These are phyloP conservation scores for Spea bombifrons DNA, from an alignment of 2,113 vertebrate species.

Conservation along the genomic window DNA sequence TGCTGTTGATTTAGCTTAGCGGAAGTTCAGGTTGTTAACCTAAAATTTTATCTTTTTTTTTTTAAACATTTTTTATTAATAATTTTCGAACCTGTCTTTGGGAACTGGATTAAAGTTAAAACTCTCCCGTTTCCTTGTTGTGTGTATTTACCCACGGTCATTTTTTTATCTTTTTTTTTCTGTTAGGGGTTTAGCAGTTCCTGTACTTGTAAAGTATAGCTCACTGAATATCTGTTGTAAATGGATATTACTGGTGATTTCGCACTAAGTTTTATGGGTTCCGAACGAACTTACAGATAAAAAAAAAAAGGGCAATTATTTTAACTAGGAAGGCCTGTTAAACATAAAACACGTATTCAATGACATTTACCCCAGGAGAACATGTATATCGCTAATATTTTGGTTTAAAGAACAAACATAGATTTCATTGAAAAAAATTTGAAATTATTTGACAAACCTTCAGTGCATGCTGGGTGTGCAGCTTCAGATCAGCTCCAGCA, in stretches of 20 bases:
- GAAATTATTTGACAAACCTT: conserved; percentile 48
- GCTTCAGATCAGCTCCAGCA: conserved; percentile 23
- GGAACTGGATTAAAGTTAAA: conserved; percentile 97
- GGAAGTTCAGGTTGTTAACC: conserved; percentile 89
- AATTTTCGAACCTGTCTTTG: conserved; percentile 53
- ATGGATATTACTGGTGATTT: conserved; percentile 95
- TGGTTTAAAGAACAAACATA: too few species aligned
- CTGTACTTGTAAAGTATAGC: conserved; percentile 90
- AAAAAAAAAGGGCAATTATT: conserved; percentile 9
- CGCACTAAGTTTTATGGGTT: conserved; percentile 91
- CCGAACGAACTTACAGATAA: conserved; percentile 79
- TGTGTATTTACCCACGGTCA: conserved; percentile 95
- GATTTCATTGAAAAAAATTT: conserved; percentile 6
- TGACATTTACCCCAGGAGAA: conserved; percentile 59
- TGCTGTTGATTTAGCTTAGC: conserved; percentile 93
- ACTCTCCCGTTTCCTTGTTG: conserved; percentile 88
- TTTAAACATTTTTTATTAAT: conserved; percentile 1
- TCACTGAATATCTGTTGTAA: conserved; percentile 93
- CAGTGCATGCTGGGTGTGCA: conserved; percentile 51
- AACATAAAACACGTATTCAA: conserved; percentile 81
- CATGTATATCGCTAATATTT: too few species aligned
- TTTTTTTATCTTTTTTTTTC: conserved; percentile 70
- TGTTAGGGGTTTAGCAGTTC: conserved; percentile 87
- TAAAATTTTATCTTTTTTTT: conserved; percentile 46
- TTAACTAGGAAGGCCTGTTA: conserved; percentile 64